Evolutionary conservation across 2,888 invertebrate species (phyloP).

Genomic region (Drosophila mayaguana): DNA sequence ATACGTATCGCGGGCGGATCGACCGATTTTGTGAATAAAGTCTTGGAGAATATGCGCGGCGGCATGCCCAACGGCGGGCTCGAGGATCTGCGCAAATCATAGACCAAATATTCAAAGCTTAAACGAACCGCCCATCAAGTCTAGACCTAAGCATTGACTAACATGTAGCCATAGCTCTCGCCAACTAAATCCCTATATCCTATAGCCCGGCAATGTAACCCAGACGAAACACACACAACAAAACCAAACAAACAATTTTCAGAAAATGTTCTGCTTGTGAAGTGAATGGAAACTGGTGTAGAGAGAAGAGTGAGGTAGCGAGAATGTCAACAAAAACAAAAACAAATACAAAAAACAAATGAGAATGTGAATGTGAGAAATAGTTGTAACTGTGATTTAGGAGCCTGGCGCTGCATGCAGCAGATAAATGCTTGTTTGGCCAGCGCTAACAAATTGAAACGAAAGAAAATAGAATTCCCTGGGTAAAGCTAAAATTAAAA

Average conservation of each 20-base stretch:
- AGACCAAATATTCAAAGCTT: slow-evolving; percentile 42
- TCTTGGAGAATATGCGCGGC: slow-evolving; percentile 93
- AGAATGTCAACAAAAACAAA: not conserved
- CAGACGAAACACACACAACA: slow-evolving; percentile 3
- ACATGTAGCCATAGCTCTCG: slow-evolving; percentile 30
- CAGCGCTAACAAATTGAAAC: slow-evolving; percentile 41
- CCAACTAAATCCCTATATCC: slow-evolving; percentile 11
- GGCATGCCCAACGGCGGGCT: slow-evolving; percentile 92
- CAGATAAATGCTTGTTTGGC: slow-evolving; percentile 21
- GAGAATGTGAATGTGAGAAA: slow-evolving; percentile 32
- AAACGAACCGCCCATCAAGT: slow-evolving; percentile 73
- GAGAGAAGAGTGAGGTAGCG: not conserved
- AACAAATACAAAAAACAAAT: not conserved
- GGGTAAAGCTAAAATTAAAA: slow-evolving; percentile 19
- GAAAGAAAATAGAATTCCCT: slow-evolving; percentile 58
- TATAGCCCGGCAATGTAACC: slow-evolving; percentile 21
- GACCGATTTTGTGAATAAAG: slow-evolving; percentile 96
- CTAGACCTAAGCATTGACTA: slow-evolving; percentile 55
- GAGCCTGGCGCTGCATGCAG: slow-evolving; percentile 53
- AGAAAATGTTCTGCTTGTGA: slow-evolving; percentile 51
- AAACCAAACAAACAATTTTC: slow-evolving; percentile 50
- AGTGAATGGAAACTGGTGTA: slow-evolving; percentile 37
- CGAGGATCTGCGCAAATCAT: slow-evolving; percentile 88
- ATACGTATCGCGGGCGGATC: slow-evolving; percentile 95
- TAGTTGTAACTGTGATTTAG: slow-evolving; percentile 60